Base-by-base conservation (phyloP, 37 sponge, comb jelly and placozoan species). In the Ianthella basta region DNA sequence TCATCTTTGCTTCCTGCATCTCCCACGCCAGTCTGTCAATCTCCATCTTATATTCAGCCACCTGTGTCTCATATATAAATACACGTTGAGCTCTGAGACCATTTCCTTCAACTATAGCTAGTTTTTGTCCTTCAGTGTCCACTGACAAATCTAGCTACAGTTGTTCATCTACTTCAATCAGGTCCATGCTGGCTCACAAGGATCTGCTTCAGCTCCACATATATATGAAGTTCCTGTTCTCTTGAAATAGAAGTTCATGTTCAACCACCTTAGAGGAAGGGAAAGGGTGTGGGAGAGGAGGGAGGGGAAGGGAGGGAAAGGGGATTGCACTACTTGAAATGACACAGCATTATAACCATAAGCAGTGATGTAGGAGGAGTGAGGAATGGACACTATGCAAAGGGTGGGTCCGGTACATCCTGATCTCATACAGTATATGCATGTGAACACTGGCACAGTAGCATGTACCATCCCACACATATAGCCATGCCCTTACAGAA, bases 21-120 rank as follows among this genome's bases (percentile, higher is more conserved):
- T 99, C 99, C 61, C 95, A 81, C 70, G 91, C 86, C 15, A 99
- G 92, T 59, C 97, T 83, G 44, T 96, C 97, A 38, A 91, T 88
- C 56, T 99, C 99, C 87, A 94, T 89, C 61, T 93, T 91, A 79
- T 96, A 72, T 75, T 99, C 99, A 18, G 94, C 56, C 34, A 97
- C 90, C 39, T 99, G 97, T 41, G 97, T 86, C 86, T 99, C 97
- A 69, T 95, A n/a, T n/a, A n/a, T n/a, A n/a, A n/a, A n/a, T n/a
- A 95, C 99, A 99, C 96, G 84, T 99, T 99, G 89, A 99, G 82
- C 65, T 99, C 99, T 8, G 97, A 94, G n/a, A 95, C 95, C 97
- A 99, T 98, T 56, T 90, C 89, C 94, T 97, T 99, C 94, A 99
- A 90, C 85, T 99, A 97, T n/a, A n/a, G 99, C 61, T 97, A 95